Percentiles rank a stretch among this genome's conserved stretches.
Evolutionary conservation across 2,797 vertebrate genomes (phyloP).

Genomic region (Coracias cyanogaster): DNA sequence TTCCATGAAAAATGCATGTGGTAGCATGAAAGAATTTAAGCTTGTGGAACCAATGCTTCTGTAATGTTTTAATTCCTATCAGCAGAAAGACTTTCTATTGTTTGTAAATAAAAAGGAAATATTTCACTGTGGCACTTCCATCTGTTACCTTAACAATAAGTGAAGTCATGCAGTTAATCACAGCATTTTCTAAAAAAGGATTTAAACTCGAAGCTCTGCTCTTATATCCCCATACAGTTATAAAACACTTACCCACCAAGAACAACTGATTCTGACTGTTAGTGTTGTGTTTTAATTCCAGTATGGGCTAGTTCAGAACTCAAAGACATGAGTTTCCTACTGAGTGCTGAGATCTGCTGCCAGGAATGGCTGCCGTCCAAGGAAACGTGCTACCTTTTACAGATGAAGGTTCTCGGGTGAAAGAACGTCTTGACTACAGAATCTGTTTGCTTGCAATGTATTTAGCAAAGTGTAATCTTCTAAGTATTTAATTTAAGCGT

Average conservation of each 20-base stretch:
- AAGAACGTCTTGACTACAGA: conserved; percentile 23
- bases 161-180: conserved; percentile 75
- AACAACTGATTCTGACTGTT: conserved; percentile 68
- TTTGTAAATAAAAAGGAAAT: conserved; percentile 82
- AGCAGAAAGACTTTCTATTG: conserved; percentile 71
- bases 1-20: conserved; percentile 66
- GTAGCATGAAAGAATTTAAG: conserved; percentile 67
- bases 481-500: conserved; percentile 8
- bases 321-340: conserved; percentile 50
- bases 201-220: conserved; percentile 51
- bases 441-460: neutral
- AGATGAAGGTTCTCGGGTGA: conserved; percentile 40
- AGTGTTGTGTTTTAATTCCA: conserved; percentile 61
- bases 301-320: conserved; percentile 32
- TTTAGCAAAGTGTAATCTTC: conserved; percentile 40
- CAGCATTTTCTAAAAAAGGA: conserved; percentile 66
- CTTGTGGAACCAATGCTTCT: conserved; percentile 47
- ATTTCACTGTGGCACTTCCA: conserved; percentile 78
- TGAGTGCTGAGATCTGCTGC: conserved; percentile 51
- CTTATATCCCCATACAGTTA: conserved; percentile 52
- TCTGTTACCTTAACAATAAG: conserved; percentile 77
- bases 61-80: conserved; percentile 72
- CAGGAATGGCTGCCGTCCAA: conserved; percentile 63
- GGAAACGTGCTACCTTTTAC: conserved; percentile 48
- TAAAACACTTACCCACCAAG: conserved; percentile 68